These are phyloP conservation scores for Apeira syringaria DNA, from an alignment of 2,888 invertebrate species.

Conservation along the genomic window DNA sequence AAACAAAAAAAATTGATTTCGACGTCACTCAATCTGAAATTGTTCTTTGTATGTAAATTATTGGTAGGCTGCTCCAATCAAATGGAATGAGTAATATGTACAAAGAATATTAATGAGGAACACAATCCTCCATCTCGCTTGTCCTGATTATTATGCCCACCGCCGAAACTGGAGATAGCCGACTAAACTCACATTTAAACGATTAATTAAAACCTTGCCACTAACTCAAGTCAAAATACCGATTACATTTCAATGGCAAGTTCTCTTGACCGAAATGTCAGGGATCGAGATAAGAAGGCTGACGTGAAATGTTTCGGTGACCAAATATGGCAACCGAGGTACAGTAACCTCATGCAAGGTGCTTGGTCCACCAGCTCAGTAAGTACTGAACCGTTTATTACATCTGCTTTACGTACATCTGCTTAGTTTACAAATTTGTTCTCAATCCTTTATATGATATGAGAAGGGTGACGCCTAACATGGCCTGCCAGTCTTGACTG, in stretches of 20 bases:
- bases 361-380: slow-evolving; percentile 54
- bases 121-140: no score
- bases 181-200: neutral
- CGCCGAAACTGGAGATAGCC: no score
- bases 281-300: slow-evolving; percentile 51
- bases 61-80: no score
- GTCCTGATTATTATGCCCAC: no score
- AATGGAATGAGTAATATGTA: no score
- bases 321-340: slow-evolving; percentile 53
- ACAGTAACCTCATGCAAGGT: slow-evolving; percentile 51
- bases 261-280: slow-evolving; percentile 41
- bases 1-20: no score
- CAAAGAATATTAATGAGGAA: no score
- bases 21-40: no score
- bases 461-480: no score
- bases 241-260: slow-evolving; percentile 23
- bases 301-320: slow-evolving; percentile 47
- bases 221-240: slow-evolving; percentile 15
- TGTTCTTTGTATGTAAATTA: no score
- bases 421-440: neutral
- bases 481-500: no score
- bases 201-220: neutral
- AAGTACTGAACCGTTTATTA: slow-evolving; percentile 30
- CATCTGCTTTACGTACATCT: slow-evolving; percentile 47
- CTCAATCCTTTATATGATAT: no score